Evolutionary conservation across 2,888 invertebrate genomes (phyloP).

Genomic region (Caenorhabditis angaria): DNA sequence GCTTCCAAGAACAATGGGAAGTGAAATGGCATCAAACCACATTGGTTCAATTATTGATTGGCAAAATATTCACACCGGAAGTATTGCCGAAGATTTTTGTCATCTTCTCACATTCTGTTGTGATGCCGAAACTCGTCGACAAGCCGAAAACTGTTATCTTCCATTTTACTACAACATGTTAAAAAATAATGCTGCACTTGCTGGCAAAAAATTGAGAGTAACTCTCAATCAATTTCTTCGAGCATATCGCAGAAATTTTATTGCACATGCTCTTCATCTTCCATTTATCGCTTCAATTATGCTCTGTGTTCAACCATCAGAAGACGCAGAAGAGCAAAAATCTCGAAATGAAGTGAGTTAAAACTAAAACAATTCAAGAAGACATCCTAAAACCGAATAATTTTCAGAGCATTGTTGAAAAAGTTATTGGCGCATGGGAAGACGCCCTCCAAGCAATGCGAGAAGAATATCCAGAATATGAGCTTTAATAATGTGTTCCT

Average conservation of each 20-base stretch:
- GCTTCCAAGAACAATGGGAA: constrained; percentile 23
- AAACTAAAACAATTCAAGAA: not conserved
- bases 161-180: constrained; percentile 39
- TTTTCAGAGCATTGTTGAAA: constrained; percentile 35
- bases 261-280: constrained; percentile 49
- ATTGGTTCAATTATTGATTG: constrained; percentile 52
- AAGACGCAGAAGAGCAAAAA: constrained; percentile 19
- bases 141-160: constrained; percentile 33
- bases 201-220: constrained; percentile 26
- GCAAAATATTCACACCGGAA: constrained; percentile 52
- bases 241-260: constrained; percentile 42
- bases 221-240: constrained; percentile 38
- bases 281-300: constrained; percentile 53
- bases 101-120: constrained; percentile 52
- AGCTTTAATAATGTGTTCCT: constrained; percentile 8
- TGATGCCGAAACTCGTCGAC: constrained; percentile 25
- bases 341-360: constrained; percentile 27
- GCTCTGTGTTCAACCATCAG: constrained; percentile 39
- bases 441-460: constrained; percentile 42
- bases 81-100: constrained; percentile 46
- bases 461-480: constrained; percentile 45
- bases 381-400: too few relatives aligned
- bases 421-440: constrained; percentile 45
- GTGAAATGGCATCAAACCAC: constrained; percentile 35
- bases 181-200: constrained; percentile 11